Evolutionary conservation across 2,888 invertebrate genomes (phyloP), one percentile per base, ranked within the genome.

Genomic region (Chelonus formosanus): DNA sequence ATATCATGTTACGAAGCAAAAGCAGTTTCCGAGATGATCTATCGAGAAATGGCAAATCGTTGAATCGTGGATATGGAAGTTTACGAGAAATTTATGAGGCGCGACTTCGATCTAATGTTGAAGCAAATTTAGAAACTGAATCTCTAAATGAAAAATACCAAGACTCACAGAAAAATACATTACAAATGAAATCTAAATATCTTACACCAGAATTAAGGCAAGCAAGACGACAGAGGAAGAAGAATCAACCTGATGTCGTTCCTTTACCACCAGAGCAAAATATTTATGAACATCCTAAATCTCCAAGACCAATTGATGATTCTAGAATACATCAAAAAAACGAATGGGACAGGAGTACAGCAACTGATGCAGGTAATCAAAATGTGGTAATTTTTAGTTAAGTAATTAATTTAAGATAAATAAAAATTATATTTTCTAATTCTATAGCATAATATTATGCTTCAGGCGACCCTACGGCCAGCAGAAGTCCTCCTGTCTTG

Each of bases 41-140:
- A 3, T 69, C 74, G 1, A 80, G 81, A 55, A 83, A 79, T 52
- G 79, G 81, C 44, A 85, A 78, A 72, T 78, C 78, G 1, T 81
- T 85, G 75, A 78, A 83, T 32, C 86, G 89, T 64, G 82, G 88
- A 75, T 88, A 91, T 84, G 89, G 90, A 47, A 92, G 91, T 78
- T 84, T 94, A 2, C 86, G 92, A 60, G 91, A 92, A 78, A 92
- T 93, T 70, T 91, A 90, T 75, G 92, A 93, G 74, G 89, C 89
- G 1, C 75, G 78, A 34, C 64, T 83, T 5, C 79, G 78, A 20
- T 73, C 75, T 5, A 76, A 76, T 45, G 70, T 69, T 8, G 74
- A 76, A 3, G 66, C 72, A 3, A 70, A 50, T 34, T 34, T 74
- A 31, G 57, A 74, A 34, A 68, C 67, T 4, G 67, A 70, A n/a